A percentile compares a stretch with the other conserved stretches of the same genome.
phyloP scores from a whole-genome alignment of 1,140 invertebrate species.

The Physella acuta region DNA sequence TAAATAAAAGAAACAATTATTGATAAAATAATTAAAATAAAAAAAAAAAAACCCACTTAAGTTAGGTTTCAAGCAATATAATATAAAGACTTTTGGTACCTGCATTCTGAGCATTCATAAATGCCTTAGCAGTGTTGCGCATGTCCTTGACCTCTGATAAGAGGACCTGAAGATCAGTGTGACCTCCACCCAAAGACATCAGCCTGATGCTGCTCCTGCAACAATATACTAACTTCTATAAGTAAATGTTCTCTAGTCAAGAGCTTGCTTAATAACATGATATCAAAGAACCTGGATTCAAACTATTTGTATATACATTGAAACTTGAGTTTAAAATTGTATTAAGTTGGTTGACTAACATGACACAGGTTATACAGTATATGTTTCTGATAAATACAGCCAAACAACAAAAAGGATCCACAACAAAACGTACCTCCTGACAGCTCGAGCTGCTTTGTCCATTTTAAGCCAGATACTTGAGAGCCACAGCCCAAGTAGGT shows the following conservation, averaged over 20 bases:
- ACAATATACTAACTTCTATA: neutral
- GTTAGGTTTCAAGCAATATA: no score
- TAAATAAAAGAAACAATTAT: neutral
- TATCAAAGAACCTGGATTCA: neutral
- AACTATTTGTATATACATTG: neutral
- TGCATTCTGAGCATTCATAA: constrained; percentile 62
- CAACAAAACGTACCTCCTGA: constrained; percentile 9
- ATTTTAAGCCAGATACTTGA: no score
- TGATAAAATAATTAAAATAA: neutral
- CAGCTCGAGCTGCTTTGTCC: constrained; percentile 22
- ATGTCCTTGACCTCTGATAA: constrained; percentile 65
- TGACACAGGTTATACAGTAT: neutral
- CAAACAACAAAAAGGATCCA: neutral
- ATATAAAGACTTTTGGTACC: no score
- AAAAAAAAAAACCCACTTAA: neutral
- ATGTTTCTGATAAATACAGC: neutral
- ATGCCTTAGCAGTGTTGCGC: constrained; percentile 59
- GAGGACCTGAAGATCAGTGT: constrained; percentile 64
- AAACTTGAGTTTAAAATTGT: neutral
- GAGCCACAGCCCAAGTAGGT: no score
- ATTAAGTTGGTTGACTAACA: neutral
- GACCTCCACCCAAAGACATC: constrained; percentile 61
- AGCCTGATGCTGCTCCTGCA: constrained; percentile 65
- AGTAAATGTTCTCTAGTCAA: neutral
- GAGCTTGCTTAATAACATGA: no score